These are phyloP conservation scores for Astyanax mexicanus DNA, from an alignment of 2,797 vertebrate species.

Conservation along the genomic window DNA sequence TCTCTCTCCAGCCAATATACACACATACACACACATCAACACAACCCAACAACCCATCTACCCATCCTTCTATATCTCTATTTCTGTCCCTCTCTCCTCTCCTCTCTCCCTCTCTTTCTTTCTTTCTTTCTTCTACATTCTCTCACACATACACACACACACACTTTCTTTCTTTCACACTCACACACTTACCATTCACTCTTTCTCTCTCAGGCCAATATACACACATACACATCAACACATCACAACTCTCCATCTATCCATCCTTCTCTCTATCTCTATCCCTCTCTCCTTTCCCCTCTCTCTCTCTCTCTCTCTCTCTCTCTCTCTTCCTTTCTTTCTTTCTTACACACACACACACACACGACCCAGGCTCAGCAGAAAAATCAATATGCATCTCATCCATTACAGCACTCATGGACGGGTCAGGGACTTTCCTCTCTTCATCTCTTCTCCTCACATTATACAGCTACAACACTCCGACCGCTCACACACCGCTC, in stretches of 20 bases:
- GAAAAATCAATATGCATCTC: constrained; percentile 71
- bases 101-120: too few relatives aligned
- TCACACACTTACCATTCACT: constrained; percentile 27
- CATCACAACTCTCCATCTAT: too few relatives aligned
- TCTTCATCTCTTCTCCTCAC: constrained; percentile 38
- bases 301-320: too few relatives aligned
- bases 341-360: constrained; percentile 15
- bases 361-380: constrained; percentile 50
- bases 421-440: constrained; percentile 52
- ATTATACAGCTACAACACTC: constrained; percentile 46
- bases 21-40: constrained; percentile 24
- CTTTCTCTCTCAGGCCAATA: neutral
- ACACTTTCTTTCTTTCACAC: too few relatives aligned
- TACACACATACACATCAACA: constrained; percentile 25
- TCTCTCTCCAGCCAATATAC: neutral
- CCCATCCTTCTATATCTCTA: too few relatives aligned
- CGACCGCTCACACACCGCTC: constrained; percentile 39
- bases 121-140: too few relatives aligned
- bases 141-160: too few relatives aligned
- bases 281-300: too few relatives aligned
- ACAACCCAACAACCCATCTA: too few relatives aligned
- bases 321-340: constrained; percentile 9
- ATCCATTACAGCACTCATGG: constrained; percentile 66
- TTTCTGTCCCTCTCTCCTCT: too few relatives aligned
- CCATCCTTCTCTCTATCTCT: too few relatives aligned